A percentile compares a stretch with the other conserved stretches of the same genome.
These are phyloP conservation scores for Platypus cylindrus DNA, from an alignment of 2,888 invertebrate species.

Conservation along the genomic window DNA sequence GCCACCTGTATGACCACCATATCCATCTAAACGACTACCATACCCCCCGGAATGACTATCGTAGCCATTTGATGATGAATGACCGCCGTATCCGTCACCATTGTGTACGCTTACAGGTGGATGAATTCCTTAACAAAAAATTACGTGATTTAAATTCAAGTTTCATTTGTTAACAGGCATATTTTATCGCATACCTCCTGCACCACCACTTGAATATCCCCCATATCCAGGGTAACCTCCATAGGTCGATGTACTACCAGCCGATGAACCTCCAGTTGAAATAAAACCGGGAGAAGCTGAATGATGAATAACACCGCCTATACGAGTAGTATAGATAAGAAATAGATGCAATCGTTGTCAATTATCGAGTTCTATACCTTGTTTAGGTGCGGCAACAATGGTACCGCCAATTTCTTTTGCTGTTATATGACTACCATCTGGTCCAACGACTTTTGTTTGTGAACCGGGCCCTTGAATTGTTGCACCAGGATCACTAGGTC, in stretches of 20 bases:
- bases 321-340: too few relatives aligned
- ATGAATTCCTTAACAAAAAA: constrained; percentile 7
- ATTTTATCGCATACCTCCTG: constrained; percentile 6
- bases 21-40: constrained; percentile 8
- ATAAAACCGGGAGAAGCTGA: constrained; percentile 18
- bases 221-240: constrained; percentile 8
- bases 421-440: constrained; percentile 35
- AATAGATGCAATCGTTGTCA: too few relatives aligned
- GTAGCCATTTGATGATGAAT: constrained; percentile 5
- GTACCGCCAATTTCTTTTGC: constrained; percentile 32
- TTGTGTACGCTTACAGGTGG: constrained; percentile 6
- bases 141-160: too few relatives aligned
- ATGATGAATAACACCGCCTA: constrained; percentile 9
- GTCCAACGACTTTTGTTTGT: constrained; percentile 22
- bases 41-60: constrained; percentile 3
- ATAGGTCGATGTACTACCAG: constrained; percentile 9
- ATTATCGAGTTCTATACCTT: constrained; percentile 21
- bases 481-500: constrained; percentile 22
- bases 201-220: constrained; percentile 7
- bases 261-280: constrained; percentile 13
- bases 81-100: too few relatives aligned
- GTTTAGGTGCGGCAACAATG: constrained; percentile 27
- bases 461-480: constrained; percentile 24
- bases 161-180: too few relatives aligned
- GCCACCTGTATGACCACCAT: too few relatives aligned